Base-by-base conservation (phyloP, 2,113 vertebrate species). In the Microtus pennsylvanicus region DNA sequence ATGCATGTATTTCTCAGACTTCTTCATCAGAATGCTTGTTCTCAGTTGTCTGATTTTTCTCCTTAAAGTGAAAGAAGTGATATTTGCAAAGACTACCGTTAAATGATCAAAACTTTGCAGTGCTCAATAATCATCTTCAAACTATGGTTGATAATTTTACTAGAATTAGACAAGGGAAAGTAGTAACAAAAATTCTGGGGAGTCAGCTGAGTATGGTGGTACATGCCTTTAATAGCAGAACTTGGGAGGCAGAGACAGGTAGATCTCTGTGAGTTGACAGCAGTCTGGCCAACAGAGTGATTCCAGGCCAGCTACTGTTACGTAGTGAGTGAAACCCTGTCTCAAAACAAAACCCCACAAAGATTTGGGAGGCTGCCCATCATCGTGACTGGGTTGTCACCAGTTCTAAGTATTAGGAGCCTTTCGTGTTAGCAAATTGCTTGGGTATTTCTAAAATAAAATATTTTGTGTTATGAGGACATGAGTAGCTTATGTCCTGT, bases 1-100 rank as follows among this genome's bases (percentile, higher is more conserved):
- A n/a, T 85, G 50, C 65, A 52, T 87, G 16, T 42, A 61, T 93
- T 78, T 90, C 77, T 92, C 67, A 94, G 65, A 80, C 77, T 87
- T 92, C 14, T 21, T 61, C 69, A 75, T 89, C 45, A 70, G 76
- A 80, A 67, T 72, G 45, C 35, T 94, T 42, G 63, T 87, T 69
- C 95, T 58, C 26, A 72, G 58, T 61, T 16, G n/a, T 77, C 38
- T 81, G 0, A 17, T 78, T 94, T 96, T 96, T 94, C 21, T 63
- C 7, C 38, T 87, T 94, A 70, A 94, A 90, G 69, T 67, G 50
- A 93, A 69, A 81, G 70, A 88, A 93, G 75, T n/a, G 4, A 45
- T 69, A 24, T 74, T 78, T 75, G n/a, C 61, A 55, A 87, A 90
- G 78, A 22, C 75, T 74, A 80, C 76, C 89, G 24, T 83, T 72